Conservation (phyloP, 2,888 invertebrate genomes). For the Erannis defoliaria region DNA sequence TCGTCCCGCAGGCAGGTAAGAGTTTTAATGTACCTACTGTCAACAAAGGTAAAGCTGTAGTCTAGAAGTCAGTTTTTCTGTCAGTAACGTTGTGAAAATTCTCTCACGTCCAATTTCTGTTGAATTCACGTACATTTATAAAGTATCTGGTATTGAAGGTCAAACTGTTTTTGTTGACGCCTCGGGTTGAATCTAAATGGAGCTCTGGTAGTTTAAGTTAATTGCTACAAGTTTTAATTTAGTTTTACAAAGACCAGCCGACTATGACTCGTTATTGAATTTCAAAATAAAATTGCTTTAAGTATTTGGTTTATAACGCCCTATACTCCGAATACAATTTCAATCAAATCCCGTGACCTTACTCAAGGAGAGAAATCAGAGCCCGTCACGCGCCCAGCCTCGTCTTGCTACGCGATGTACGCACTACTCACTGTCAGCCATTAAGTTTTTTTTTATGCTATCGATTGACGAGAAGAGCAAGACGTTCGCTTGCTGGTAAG, state of each 20-base stretch:
- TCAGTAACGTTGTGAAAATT: not conserved
- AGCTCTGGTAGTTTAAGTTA: slow-evolving; percentile 13
- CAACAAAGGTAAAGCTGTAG: not conserved
- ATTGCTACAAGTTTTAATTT: slow-evolving; percentile 31
- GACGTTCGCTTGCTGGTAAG: no score
- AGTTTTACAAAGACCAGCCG: not conserved
- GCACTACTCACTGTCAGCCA: no score
- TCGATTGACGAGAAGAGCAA: no score
- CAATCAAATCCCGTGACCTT: no score
- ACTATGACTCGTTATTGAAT: not conserved
- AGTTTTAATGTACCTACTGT: no score
- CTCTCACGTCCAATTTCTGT: not conserved
- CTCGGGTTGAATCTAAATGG: slow-evolving; percentile 13
- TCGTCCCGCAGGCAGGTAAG: no score
- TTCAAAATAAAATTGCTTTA: not conserved
- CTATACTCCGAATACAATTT: no score
- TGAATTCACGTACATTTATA: slow-evolving; percentile 6
- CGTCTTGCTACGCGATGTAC: no score
- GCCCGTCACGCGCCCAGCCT: no score
- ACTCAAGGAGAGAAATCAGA: no score
- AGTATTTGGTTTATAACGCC: no score
- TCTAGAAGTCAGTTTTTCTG: not conserved
- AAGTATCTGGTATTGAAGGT: slow-evolving; percentile 2
- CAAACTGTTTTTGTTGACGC: slow-evolving; percentile 6
- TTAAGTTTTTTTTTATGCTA: no score